A percentile compares a stretch with the other conserved stretches of the same genome.
Conservation (phyloP, 2,797 vertebrate species). For the Acipenser transmontanus region DNA sequence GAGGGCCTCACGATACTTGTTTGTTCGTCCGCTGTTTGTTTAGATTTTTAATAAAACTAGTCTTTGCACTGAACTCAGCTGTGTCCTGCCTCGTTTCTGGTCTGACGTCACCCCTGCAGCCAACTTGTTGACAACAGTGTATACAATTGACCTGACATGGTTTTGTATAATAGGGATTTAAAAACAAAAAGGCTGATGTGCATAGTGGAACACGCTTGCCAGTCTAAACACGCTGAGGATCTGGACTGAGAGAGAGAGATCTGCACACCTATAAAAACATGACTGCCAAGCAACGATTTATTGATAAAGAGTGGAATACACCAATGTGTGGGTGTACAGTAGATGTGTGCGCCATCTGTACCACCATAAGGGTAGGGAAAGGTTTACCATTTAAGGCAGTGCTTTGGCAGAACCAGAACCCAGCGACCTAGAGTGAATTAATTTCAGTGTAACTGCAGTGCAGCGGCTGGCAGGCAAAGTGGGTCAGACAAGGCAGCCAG, state of each 20-base stretch:
- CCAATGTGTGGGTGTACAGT: no score
- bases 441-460: slow-evolving; percentile 18
- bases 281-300: not conserved
- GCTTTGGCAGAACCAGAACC: slow-evolving; percentile 9
- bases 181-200: not conserved
- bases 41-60: no score
- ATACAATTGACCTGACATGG: slow-evolving; percentile 47
- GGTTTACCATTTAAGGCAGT: not conserved
- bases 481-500: slow-evolving; percentile 30
- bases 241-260: not conserved
- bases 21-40: no score
- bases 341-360: no score
- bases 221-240: slow-evolving; percentile 1
- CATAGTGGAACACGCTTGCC: not conserved
- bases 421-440: slow-evolving; percentile 22
- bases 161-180: slow-evolving; percentile 52
- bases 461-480: slow-evolving; percentile 31
- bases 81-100: no score
- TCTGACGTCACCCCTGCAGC: no score
- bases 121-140: no score
- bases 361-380: not conserved
- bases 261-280: not conserved
- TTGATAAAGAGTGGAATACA: no score
- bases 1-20: no score
- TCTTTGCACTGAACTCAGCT: no score